Evolutionary conservation across 2,888 invertebrate species (phyloP).

Genomic region (Drosophila setosimentum): DNA sequence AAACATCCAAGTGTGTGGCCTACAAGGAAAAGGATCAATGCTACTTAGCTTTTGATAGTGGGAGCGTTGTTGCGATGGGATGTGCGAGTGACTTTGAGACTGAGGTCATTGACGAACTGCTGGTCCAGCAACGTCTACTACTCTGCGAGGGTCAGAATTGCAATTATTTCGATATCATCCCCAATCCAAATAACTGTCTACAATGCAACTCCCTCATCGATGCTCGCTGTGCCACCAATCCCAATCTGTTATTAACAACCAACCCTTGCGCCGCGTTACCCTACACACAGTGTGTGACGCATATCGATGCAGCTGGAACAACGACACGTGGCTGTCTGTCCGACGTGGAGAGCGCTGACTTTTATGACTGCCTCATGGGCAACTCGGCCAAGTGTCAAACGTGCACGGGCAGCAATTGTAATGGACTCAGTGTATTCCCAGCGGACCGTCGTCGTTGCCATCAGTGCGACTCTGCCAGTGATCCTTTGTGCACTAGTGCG

Average conservation of each 20-base stretch:
- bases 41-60: slow-evolving; percentile 65
- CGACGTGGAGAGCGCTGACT: slow-evolving; percentile 49
- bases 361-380: slow-evolving; percentile 72
- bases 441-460: slow-evolving; percentile 70
- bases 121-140: slow-evolving; percentile 68
- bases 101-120: slow-evolving; percentile 57
- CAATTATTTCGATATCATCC: slow-evolving; percentile 56
- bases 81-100: slow-evolving; percentile 80
- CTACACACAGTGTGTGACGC: slow-evolving; percentile 78
- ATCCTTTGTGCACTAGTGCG: slow-evolving; percentile 57
- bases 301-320: slow-evolving; percentile 67
- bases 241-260: slow-evolving; percentile 67
- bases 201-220: slow-evolving; percentile 74
- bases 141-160: slow-evolving; percentile 77
- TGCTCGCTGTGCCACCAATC: slow-evolving; percentile 79
- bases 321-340: slow-evolving; percentile 81
- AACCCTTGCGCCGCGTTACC: slow-evolving; percentile 69
- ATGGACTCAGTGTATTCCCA: slow-evolving; percentile 75
- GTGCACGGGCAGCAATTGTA: slow-evolving; percentile 75
- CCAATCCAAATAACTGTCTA: slow-evolving; percentile 64
- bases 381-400: slow-evolving; percentile 63
- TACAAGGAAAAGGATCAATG: slow-evolving; percentile 77
- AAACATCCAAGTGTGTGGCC: slow-evolving; percentile 55
- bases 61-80: slow-evolving; percentile 71
- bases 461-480: slow-evolving; percentile 75